Base-by-base conservation (phyloP, 2,888 invertebrate species). In the Ditylenchus weischeri region DNA sequence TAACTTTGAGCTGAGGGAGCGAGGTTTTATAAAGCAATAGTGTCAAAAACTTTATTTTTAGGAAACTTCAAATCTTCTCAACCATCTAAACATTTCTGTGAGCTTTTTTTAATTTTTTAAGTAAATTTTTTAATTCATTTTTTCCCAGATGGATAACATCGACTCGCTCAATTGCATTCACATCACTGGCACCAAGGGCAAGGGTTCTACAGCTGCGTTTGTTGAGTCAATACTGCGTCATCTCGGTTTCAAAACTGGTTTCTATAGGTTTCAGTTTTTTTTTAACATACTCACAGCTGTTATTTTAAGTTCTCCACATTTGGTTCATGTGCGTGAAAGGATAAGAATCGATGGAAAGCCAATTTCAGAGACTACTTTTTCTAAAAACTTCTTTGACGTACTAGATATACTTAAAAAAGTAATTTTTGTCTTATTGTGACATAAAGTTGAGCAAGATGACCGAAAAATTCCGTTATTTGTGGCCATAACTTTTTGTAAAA, bases 161-260 rank as follows among this genome's bases (percentile, higher is more conserved):
- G 75, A 81, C 62, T 23, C 61, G 5, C 66, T 83, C 59, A 90
- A 91, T 64, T 88, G 93, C 54, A 92, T 98, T 80, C 98, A 98
- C 86, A 89, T 98, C 8, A 89, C 92, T 69, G 98, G 98, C 13
- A 96, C 96, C 0, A 98, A 98, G 86, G 98, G 96, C 63, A 98
- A 98, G 88, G 88, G 88, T 3, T 93, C 93, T 21, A 93, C 94
- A 0, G 93, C 94, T 83, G 93, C 94, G 0, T 89, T 91, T 84
- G 89, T 90, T 74, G 98, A 98, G 84, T 89, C 90, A 0, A 91
- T 98, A 70, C 86, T 98, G 13, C 88, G 91, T 0, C 86, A 88
- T 35, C 89, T 91, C 83, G 93, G 93, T 2, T 89, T 88, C 80
- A 89, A 88, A 79, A 96, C 95, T 0, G 96, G 96, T 8, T 91